Conservation (phyloP, 2,797 vertebrate genomes). For the Mycteria americana region DNA sequence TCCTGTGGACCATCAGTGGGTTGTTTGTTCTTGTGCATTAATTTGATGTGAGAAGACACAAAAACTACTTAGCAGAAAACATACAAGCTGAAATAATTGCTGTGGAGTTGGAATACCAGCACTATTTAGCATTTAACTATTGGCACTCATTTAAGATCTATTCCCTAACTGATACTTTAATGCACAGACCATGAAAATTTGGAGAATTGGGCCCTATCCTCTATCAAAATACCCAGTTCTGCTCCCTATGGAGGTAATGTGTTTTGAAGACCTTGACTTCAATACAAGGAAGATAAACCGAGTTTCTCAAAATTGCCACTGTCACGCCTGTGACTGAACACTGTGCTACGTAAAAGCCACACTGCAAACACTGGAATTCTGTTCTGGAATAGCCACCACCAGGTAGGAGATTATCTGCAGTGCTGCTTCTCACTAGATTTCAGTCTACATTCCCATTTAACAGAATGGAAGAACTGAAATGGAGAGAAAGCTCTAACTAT, state of each 20-base stretch:
- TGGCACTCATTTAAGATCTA: neutral
- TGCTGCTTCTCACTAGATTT: neutral
- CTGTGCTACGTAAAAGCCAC: neutral
- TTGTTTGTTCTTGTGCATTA: neutral
- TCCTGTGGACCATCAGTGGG: neutral
- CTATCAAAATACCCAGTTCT: neutral
- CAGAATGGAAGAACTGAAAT: neutral
- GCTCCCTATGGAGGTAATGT: neutral
- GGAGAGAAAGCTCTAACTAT: neutral
- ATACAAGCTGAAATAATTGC: neutral
- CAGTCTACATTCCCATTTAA: neutral
- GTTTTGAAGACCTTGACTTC: neutral
- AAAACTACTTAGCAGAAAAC: neutral
- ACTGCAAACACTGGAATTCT: neutral
- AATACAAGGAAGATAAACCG: neutral
- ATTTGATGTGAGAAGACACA: neutral
- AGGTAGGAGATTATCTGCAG: neutral
- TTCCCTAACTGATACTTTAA: neutral
- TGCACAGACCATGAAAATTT: rapidly evolving
- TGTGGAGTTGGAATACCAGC: neutral
- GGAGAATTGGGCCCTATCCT: neutral
- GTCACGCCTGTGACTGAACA: rapidly evolving
- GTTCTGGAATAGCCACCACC: neutral
- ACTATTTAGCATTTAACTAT: neutral
- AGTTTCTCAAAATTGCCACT: neutral